Percentiles rank a stretch among this genome's conserved stretches.
These are phyloP conservation scores for Drosophila meridionalis DNA, from an alignment of 2,888 invertebrate genomes.

Conservation along the genomic window DNA sequence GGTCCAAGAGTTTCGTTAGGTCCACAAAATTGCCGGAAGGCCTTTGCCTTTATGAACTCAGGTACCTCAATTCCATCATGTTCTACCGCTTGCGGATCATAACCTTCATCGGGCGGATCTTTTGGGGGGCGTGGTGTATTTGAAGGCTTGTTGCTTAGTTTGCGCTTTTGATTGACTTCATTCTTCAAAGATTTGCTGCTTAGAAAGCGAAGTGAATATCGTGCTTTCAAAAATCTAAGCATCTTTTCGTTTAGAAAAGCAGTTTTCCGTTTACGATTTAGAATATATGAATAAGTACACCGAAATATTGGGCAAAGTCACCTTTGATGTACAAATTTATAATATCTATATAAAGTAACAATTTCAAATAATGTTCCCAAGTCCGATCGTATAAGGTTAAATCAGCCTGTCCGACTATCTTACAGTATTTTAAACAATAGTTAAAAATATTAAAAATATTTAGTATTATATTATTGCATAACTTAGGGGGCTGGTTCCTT, in stretches of 20 bases:
- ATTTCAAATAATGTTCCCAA: too few relatives aligned
- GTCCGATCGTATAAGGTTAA: too few relatives aligned
- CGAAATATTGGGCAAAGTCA: not conserved
- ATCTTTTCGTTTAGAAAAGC: constrained; percentile 4
- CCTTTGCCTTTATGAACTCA: constrained; percentile 59
- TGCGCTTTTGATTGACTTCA: not conserved
- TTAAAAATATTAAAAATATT: too few relatives aligned
- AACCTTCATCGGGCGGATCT: constrained; percentile 77
- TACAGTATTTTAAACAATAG: too few relatives aligned
- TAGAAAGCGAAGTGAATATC: not conserved
- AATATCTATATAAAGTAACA: not conserved
- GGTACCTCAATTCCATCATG: constrained; percentile 64
- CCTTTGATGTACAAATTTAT: not conserved
- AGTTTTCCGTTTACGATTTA: not conserved
- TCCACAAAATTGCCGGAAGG: constrained; percentile 68
- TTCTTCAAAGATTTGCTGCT: not conserved
- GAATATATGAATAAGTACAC: not conserved
- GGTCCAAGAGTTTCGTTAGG: constrained; percentile 76
- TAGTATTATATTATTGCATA: too few relatives aligned
- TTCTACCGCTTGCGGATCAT: constrained; percentile 62
- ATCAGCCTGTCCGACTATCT: too few relatives aligned
- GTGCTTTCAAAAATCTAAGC: constrained; percentile 16
- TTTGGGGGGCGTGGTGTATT: constrained; percentile 77
- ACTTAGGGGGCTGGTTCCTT: too few relatives aligned
- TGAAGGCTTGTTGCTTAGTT: constrained; percentile 34